Evolutionary conservation across 92 coral and sea anemone genomes (phyloP).

Genomic region (Chrysogorgia sp.): DNA sequence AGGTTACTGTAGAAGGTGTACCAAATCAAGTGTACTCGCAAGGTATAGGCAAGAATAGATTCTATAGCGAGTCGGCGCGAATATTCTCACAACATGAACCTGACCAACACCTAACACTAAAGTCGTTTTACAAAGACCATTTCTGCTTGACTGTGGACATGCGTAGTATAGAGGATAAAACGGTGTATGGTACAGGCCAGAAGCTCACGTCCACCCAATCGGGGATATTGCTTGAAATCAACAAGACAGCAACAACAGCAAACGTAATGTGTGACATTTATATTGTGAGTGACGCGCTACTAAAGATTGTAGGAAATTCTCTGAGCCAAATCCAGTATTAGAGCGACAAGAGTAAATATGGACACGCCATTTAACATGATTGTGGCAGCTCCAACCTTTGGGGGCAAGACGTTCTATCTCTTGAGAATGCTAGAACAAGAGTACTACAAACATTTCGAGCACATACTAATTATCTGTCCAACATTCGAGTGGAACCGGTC

Average conservation of each 20-base stretch:
- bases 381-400: constrained; percentile 3
- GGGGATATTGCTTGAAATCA: too few relatives aligned
- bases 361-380: constrained; percentile 13
- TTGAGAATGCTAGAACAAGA: constrained; percentile 13
- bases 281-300: constrained; percentile 18
- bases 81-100: constrained; percentile 5
- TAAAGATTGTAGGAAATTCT: not conserved
- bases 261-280: constrained; percentile 21
- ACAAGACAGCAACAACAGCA: not conserved
- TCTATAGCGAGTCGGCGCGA: constrained; percentile 21
- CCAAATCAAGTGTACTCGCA: constrained; percentile 27
- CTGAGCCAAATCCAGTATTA: constrained; percentile 18
- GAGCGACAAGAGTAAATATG: too few relatives aligned
- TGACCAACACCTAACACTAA: constrained; percentile 14
- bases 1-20: constrained; percentile 4
- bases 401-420: constrained; percentile 31
- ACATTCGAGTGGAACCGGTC: not conserved
- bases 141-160: constrained; percentile 6
- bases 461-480: not conserved
- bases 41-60: constrained; percentile 19
- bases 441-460: constrained; percentile 4
- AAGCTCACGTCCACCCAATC: not conserved
- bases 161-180: not conserved
- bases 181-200: not conserved
- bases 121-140: constrained; percentile 24